A percentile compares a stretch with the other conserved stretches of the same genome.
Evolutionary conservation across 2,113 vertebrate species (phyloP).

Genomic region (Leucosticte australis): DNA sequence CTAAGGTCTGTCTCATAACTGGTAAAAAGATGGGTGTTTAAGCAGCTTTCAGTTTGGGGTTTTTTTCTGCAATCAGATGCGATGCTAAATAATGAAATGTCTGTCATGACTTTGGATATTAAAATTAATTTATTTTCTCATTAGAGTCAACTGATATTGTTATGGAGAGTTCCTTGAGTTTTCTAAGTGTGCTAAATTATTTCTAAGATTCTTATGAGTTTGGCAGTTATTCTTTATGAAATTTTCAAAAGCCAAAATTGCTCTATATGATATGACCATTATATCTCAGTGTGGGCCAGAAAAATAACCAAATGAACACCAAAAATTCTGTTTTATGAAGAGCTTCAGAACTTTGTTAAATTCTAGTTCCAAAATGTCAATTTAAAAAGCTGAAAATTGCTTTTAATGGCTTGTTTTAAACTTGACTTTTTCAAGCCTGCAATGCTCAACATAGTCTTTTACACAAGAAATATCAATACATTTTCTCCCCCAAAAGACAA

Average conservation of each 20-base stretch:
- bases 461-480: not conserved
- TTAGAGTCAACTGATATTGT: not conserved
- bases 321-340: not conserved
- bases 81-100: not conserved
- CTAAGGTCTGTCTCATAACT: not conserved
- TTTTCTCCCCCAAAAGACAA: not conserved
- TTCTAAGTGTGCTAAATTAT: not conserved
- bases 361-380: not conserved
- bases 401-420: not conserved
- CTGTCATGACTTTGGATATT: not conserved
- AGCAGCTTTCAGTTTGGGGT: not conserved
- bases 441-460: not conserved
- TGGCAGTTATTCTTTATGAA: not conserved
- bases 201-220: not conserved
- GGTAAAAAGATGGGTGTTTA: not conserved
- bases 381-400: not conserved
- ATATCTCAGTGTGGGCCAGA: not conserved
- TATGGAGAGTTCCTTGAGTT: not conserved
- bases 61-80: not conserved
- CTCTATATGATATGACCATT: not conserved
- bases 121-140: not conserved
- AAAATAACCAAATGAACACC: not conserved
- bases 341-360: not conserved
- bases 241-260: not conserved
- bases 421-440: not conserved